Base-by-base conservation (phyloP, 2,888 invertebrate species). In the Cheilosia vulpina region DNA sequence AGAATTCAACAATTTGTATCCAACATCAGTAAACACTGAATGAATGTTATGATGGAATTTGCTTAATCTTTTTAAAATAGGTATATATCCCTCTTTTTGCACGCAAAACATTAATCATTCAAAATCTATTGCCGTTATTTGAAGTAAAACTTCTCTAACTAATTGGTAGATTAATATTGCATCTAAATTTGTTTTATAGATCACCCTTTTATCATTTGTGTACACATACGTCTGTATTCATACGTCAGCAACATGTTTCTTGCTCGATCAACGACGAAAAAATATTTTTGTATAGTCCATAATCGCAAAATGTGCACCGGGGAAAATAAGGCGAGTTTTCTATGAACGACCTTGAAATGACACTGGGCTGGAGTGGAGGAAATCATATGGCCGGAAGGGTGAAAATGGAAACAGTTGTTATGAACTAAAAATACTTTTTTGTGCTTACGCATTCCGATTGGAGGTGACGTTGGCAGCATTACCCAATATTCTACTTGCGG, bases 401-500 rank as follows among this genome's bases (percentile, higher is more conserved):
- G 1, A 38, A 34, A 57, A 27, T 27, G 31, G 9, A 34, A 57
- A 58, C 19, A 21, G 17, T 17, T 47, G 17, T 47, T 47, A 47
- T 47, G 45, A 47, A 27, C 19, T 38, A 41, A 72, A 9, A n/a
- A 47, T 17, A 47, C 9, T 17, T 47, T 9, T 47, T 47, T 9
- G 6, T 41, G 85, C 89, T 88, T 88, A 89, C 89, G 87, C 87
- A 63, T 88, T 87, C 34, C 88, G 71, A 52, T 47, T 81, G 19
- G 87, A 69, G 15, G 78, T 87, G 13, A 77, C 71, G 68, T 77
- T 87, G 52, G 87, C 71, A 63, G 88, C 87, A 66, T 82, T 77
- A 50, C 87, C 84, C n/a, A 89, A 68, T 21, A 88, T 85, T 62
- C 88, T 87, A 58, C 88, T 88, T 17, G 89, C 87, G 55, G 89